These are phyloP conservation scores for Eleginops maclovinus DNA, from an alignment of 2,113 vertebrate genomes.

Conservation along the genomic window DNA sequence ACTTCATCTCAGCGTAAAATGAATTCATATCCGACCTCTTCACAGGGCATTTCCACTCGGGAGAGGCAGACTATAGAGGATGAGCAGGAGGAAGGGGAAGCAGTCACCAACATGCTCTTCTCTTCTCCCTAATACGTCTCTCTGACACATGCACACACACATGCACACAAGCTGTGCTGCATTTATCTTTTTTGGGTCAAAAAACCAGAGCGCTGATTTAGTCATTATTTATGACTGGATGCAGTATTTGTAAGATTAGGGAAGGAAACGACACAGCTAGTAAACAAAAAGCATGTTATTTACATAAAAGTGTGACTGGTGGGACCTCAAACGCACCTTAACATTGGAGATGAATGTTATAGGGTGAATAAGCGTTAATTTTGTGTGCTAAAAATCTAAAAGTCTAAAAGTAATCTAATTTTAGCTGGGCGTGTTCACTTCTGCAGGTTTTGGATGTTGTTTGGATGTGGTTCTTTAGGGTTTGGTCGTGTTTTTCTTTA, in stretches of 20 bases:
- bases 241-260: constrained; percentile 45
- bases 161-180: constrained; percentile 22
- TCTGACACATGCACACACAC: constrained; percentile 36
- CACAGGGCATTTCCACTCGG: constrained; percentile 44
- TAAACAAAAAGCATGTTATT: constrained; percentile 16
- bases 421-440: too few relatives aligned
- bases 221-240: constrained; percentile 75
- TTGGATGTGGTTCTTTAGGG: constrained; percentile 1
- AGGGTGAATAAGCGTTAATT: not conserved
- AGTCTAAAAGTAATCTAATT: too few relatives aligned
- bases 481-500: not conserved
- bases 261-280: constrained; percentile 12
- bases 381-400: not conserved
- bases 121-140: constrained; percentile 45
- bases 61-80: constrained; percentile 30
- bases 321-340: not conserved
- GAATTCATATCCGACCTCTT: constrained; percentile 76
- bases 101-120: constrained; percentile 34
- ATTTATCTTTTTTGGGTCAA: constrained; percentile 65
- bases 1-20: constrained; percentile 76
- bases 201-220: constrained; percentile 61
- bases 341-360: not conserved
- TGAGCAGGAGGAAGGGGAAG: constrained; percentile 14
- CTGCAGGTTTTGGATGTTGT: constrained; percentile 6
- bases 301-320: not conserved